Evolutionary conservation across 2,797 vertebrate species (phyloP).

Genomic region (Carapus acus): DNA sequence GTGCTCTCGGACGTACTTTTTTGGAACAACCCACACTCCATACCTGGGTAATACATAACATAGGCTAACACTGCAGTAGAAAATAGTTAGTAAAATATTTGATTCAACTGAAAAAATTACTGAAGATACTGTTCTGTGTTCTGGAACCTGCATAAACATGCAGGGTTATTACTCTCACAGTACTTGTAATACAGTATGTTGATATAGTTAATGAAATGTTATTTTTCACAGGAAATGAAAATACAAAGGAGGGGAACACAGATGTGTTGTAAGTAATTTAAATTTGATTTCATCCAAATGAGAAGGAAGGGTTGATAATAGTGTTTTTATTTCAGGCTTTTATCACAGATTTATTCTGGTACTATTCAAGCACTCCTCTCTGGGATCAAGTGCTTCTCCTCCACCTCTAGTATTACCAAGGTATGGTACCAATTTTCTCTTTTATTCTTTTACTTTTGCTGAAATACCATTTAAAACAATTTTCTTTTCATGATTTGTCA

Average conservation of each 20-base stretch:
- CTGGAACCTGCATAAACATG: too few relatives aligned
- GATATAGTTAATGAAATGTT: too few relatives aligned
- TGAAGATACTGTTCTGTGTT: too few relatives aligned
- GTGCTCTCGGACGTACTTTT: constrained; percentile 94
- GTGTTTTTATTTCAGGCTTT: constrained; percentile 62
- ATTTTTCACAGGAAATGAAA: constrained; percentile 73
- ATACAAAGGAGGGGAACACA: constrained; percentile 69
- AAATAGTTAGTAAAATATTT: too few relatives aligned
- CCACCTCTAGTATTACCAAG: constrained; percentile 80
- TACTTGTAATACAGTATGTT: too few relatives aligned
- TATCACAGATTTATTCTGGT: constrained; percentile 91
- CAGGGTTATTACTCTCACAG: too few relatives aligned
- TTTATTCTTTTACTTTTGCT: neutral
- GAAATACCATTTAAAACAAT: too few relatives aligned
- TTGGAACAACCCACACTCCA: constrained; percentile 86
- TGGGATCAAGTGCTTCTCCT: constrained; percentile 88
- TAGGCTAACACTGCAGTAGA: too few relatives aligned
- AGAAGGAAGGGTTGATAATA: constrained; percentile 2
- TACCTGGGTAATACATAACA: constrained; percentile 77
- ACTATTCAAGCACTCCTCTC: constrained; percentile 86
- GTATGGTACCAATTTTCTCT: constrained; percentile 55
- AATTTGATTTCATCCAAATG: neutral
- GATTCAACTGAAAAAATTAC: too few relatives aligned
- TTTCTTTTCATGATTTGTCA: too few relatives aligned
- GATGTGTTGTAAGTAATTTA: constrained; percentile 81